Conservation (phyloP, 2,797 vertebrate species). For the Tauraco hartlaubi region DNA sequence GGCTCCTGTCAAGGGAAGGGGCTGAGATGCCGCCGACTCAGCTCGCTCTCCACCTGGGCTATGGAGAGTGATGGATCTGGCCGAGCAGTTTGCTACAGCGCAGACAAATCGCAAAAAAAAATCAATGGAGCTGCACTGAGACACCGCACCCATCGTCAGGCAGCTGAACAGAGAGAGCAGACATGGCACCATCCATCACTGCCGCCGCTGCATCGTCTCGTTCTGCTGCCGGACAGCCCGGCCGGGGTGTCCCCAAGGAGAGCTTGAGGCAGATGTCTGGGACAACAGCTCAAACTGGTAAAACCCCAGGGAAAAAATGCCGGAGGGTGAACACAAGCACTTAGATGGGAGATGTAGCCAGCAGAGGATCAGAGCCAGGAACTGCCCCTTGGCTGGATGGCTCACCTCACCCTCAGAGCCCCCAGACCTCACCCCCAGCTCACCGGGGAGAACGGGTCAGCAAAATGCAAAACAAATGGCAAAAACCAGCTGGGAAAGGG, state of each 20-base stretch:
- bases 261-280: background rate
- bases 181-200: background rate
- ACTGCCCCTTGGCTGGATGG: background rate
- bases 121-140: constrained; percentile 21
- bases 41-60: background rate
- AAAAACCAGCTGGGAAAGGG: background rate
- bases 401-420: background rate
- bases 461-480: background rate
- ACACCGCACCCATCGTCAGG: background rate
- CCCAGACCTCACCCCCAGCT: background rate
- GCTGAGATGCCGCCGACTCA: background rate
- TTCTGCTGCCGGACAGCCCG: rapidly evolving
- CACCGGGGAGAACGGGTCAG: background rate
- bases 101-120: background rate
- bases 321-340: background rate
- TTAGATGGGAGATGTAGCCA: background rate
- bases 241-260: rapidly evolving
- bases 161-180: background rate
- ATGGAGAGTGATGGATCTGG: background rate
- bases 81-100: background rate
- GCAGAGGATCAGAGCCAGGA: background rate
- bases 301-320: background rate
- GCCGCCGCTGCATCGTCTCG: background rate
- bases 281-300: rapidly evolving
- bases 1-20: background rate